A percentile compares a stretch with the other conserved stretches of the same genome.
These are phyloP conservation scores for Agrilus cyanescens DNA, from an alignment of 2,888 invertebrate genomes.

Conservation along the genomic window DNA sequence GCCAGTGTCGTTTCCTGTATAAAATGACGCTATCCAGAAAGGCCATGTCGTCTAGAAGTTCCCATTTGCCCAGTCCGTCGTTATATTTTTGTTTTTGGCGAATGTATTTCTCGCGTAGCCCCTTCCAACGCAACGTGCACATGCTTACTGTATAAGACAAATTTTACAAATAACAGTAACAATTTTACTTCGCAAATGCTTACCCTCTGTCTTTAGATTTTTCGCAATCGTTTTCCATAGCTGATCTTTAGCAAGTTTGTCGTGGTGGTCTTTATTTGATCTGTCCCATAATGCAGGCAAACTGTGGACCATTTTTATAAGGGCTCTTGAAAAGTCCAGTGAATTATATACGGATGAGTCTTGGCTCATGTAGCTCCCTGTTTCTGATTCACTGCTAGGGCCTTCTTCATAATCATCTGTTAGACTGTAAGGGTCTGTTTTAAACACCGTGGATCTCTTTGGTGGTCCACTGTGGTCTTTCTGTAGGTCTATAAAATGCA, in stretches of 20 bases:
- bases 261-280: conserved; percentile 22
- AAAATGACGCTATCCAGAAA: conserved; percentile 26
- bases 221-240: conserved; percentile 22
- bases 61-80: conserved; percentile 25
- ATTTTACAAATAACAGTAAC: not conserved
- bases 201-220: conserved; percentile 19
- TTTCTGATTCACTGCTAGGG: conserved; percentile 5
- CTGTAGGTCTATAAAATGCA: conserved; percentile 23
- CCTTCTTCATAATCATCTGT: conserved; percentile 4
- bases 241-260: conserved; percentile 22
- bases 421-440: conserved; percentile 9
- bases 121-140: conserved; percentile 26
- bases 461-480: conserved; percentile 19
- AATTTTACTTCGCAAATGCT: not conserved
- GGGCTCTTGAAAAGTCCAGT: conserved; percentile 18
- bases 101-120: conserved; percentile 26
- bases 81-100: conserved; percentile 23
- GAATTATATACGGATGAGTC: conserved; percentile 1
- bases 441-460: conserved; percentile 2
- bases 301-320: conserved; percentile 21
- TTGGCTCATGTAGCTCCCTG: conserved; percentile 1
- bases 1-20: conserved; percentile 19
- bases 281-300: conserved; percentile 26
- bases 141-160: conserved; percentile 11
- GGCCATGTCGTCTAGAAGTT: conserved; percentile 22